A percentile compares a stretch with the other conserved stretches of the same genome.
Evolutionary conservation across 2,113 vertebrate genomes (phyloP).

Genomic region (Regulus satrapa): DNA sequence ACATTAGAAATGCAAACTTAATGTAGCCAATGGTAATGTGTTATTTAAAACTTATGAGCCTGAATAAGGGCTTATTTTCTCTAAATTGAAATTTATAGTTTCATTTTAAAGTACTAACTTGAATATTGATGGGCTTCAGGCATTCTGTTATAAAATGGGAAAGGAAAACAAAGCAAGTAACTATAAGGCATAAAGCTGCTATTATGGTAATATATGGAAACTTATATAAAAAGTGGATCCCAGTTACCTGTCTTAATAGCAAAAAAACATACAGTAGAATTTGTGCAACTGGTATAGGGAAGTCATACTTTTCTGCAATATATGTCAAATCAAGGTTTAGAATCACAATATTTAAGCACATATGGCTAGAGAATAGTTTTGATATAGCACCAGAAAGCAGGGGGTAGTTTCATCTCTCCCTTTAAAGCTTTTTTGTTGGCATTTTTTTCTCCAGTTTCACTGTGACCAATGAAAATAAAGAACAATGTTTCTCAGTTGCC

Average conservation of each 20-base stretch:
- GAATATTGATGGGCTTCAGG: slow-evolving; percentile 75
- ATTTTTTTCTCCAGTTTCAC: not conserved
- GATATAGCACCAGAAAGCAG: not conserved
- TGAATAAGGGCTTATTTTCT: slow-evolving; percentile 83
- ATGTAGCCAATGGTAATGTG: slow-evolving; percentile 77
- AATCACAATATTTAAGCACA: slow-evolving; percentile 1
- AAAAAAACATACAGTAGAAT: slow-evolving; percentile 16
- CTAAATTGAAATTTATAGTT: slow-evolving; percentile 86
- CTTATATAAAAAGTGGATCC: not conserved
- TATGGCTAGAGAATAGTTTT: not conserved
- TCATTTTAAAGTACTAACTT: slow-evolving; percentile 76
- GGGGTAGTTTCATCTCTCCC: not conserved
- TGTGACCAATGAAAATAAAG: not conserved
- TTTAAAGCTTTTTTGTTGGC: not conserved
- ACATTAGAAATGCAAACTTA: slow-evolving; percentile 79
- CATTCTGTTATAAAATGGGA: slow-evolving; percentile 61
- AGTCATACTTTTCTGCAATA: not conserved
- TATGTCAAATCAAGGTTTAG: slow-evolving; percentile 1
- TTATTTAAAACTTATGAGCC: slow-evolving; percentile 86
- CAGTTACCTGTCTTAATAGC: slow-evolving; percentile 26
- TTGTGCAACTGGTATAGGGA: not conserved
- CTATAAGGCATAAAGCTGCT: slow-evolving; percentile 37
- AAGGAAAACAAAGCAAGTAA: slow-evolving; percentile 71
- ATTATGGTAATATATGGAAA: slow-evolving; percentile 67
- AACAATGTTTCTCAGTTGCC: not conserved